A percentile compares a stretch with the other conserved stretches of the same genome.
Evolutionary conservation across 2,888 invertebrate species (phyloP).

Genomic region (Augochlorella aurata): DNA sequence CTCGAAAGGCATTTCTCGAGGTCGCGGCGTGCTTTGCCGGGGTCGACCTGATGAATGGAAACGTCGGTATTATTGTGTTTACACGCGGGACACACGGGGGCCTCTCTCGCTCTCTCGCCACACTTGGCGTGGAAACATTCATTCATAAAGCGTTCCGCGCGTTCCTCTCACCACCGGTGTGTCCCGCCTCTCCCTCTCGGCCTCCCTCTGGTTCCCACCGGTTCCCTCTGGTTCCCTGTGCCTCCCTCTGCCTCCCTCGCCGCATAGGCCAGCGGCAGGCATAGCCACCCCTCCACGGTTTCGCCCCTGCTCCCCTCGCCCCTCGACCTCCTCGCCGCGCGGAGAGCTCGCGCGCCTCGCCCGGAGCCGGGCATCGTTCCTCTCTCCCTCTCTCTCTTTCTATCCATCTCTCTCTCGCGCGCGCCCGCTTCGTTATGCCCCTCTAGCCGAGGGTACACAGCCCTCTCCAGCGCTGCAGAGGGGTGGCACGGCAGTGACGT

Average conservation of each 20-base stretch:
- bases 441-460: constrained; percentile 46
- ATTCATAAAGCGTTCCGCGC: constrained; percentile 78
- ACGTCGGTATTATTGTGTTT: constrained; percentile 76
- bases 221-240: constrained; percentile 16
- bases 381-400: background rate
- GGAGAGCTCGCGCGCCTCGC: background rate
- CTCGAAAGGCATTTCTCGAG: constrained; percentile 73
- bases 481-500: constrained; percentile 60
- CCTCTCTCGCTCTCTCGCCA: constrained; percentile 65
- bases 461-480: constrained; percentile 46
- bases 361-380: background rate
- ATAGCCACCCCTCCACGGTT: background rate
- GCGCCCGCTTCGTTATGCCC: constrained; percentile 29
- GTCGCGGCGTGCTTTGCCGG: constrained; percentile 67
- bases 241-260: background rate
- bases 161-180: constrained; percentile 67
- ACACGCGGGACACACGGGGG: constrained; percentile 74
- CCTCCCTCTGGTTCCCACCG: constrained; percentile 4
- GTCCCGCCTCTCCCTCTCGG: constrained; percentile 29
- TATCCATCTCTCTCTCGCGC: background rate
- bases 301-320: constrained; percentile 5
- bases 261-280: background rate
- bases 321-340: background rate
- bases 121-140: constrained; percentile 78
- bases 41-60: constrained; percentile 74